Conservation (phyloP, 2,888 invertebrate genomes). For the Parnassius apollo region DNA sequence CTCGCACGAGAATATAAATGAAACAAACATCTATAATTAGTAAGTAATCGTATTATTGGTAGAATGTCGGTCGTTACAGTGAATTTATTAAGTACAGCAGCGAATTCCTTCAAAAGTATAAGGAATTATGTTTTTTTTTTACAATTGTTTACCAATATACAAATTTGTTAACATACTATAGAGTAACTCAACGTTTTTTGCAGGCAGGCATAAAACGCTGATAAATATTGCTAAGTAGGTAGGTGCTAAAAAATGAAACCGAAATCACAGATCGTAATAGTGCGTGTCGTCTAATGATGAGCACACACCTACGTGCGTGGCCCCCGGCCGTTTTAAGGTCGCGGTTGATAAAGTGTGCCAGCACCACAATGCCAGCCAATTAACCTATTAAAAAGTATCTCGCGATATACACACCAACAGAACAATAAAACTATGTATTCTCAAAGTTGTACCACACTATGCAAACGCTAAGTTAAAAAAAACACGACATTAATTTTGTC, state of each 20-base stretch:
- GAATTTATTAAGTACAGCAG: too few relatives aligned
- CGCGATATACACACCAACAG: constrained; percentile 54
- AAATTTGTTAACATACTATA: too few relatives aligned
- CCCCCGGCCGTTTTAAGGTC: constrained; percentile 74
- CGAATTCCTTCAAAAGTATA: background rate
- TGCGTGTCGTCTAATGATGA: constrained; percentile 40
- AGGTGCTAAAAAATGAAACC: too few relatives aligned
- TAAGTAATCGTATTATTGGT: background rate
- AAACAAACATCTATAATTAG: constrained; percentile 20
- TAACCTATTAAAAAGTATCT: constrained; percentile 76
- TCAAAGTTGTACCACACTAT: constrained; percentile 42
- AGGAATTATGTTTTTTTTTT: background rate
- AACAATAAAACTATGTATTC: constrained; percentile 66
- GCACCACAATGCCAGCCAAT: constrained; percentile 78
- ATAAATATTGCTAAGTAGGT: too few relatives aligned
- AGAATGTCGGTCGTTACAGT: too few relatives aligned
- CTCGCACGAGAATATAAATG: constrained; percentile 41
- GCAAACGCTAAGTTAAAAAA: constrained; percentile 29
- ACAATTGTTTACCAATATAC: background rate
- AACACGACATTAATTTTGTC: too few relatives aligned
- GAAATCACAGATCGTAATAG: background rate
- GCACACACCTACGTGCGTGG: constrained; percentile 57
- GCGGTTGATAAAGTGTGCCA: constrained; percentile 74
- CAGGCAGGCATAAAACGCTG: too few relatives aligned
- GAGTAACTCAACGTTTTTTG: too few relatives aligned